Base-by-base conservation (phyloP, 2,888 invertebrate species). In the Melinaea marsaeus region DNA sequence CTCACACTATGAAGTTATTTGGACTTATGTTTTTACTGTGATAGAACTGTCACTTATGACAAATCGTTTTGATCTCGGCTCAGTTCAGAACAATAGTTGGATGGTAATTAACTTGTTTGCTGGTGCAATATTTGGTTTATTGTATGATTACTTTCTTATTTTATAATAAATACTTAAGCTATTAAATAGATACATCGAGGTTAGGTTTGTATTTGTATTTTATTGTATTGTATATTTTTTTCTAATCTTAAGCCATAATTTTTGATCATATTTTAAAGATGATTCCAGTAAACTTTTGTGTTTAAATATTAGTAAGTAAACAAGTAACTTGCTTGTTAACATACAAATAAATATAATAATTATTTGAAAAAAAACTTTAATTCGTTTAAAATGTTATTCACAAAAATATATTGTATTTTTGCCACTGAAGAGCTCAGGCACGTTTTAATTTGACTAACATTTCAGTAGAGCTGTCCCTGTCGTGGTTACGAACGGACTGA, bases 1-100 rank as follows among this genome's bases (percentile, higher is more conserved):
- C 85, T 88, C 83, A 81, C 83, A 85, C 89, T 88, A 88, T 83
- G 83, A 84, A 86, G 76, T 85, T 85, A 81, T 84, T 84, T 84
- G 75, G 79, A 77, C 75, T 69, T 69, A 65, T 65, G 62, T 69
- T 70, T 69, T 70, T 69, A 69, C 70, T 69, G 46, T 61, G 72
- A 73, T 69, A 65, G 63, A 67, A 59, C 42, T 57, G 60, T 62
- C 60, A 61, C 55, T 60, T 62, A 80, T 86, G 85, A 86, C 81
- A 84, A 84, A 87, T 86, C 73, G 81, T 79, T 75, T 69, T 60
- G 58, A 64, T 60, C 48, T 55, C 48, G 46, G 32, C 22, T 51
- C 51, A 51, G 22, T 51, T 51, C 22, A 22, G 22, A 51, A 51
- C 51, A 51, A 51, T 22, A 6, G 32, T 51, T 9, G 51, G 51